These are phyloP conservation scores for Bubo blakistoni DNA, from an alignment of 2,113 vertebrate species.

Conservation along the genomic window DNA sequence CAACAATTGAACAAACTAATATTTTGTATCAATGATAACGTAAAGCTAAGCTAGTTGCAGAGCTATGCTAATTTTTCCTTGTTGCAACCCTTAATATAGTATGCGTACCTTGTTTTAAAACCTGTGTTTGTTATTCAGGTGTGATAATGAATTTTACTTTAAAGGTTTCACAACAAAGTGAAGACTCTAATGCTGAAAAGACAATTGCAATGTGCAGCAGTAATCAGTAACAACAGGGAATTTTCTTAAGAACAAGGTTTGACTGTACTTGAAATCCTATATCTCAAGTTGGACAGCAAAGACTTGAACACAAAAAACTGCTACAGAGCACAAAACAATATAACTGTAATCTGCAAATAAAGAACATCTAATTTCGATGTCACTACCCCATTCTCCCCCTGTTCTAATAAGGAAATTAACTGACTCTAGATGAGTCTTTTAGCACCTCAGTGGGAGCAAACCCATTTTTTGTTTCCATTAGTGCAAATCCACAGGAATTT, in stretches of 20 bases:
- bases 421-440: neutral
- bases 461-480: neutral
- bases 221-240: neutral
- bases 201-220: neutral
- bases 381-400: neutral
- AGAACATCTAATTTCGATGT: neutral
- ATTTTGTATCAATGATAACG: neutral
- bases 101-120: neutral
- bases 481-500: neutral
- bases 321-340: neutral
- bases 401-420: neutral
- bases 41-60: neutral
- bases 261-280: neutral
- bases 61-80: neutral
- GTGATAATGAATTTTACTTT: neutral
- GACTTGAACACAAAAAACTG: neutral
- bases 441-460: neutral
- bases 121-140: neutral
- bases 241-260: neutral
- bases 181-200: neutral
- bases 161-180: neutral
- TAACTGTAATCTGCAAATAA: neutral
- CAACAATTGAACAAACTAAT: neutral
- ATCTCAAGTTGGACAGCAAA: neutral
- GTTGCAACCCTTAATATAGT: neutral